phyloP scores from a whole-genome alignment of 2,113 vertebrate genomes.

The Brachionichthys hirsutus region DNA sequence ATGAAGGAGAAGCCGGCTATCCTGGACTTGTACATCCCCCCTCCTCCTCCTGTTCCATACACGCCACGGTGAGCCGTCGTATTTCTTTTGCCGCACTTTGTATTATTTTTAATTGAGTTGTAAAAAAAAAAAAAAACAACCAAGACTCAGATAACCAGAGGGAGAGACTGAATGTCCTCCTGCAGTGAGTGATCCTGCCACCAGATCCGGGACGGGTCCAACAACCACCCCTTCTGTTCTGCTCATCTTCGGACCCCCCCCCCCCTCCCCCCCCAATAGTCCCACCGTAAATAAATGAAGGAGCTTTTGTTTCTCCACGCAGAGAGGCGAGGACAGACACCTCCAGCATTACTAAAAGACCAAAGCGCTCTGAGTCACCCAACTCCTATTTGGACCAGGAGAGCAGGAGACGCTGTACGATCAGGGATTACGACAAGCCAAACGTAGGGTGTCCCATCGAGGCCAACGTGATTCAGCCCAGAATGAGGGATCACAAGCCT shows the following conservation, averaged over 20 bases:
- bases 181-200: slow-evolving; percentile 71
- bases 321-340: slow-evolving; percentile 82
- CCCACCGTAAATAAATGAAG: slow-evolving; percentile 5
- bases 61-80: slow-evolving; percentile 85
- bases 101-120: neutral
- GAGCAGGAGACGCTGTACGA: slow-evolving; percentile 81
- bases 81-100: slow-evolving; percentile 16
- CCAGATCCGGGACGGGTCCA: neutral
- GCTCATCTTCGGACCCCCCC: slow-evolving; percentile 38
- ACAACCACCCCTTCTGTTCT: slow-evolving; percentile 28
- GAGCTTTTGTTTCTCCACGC: slow-evolving; percentile 34
- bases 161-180: slow-evolving; percentile 78
- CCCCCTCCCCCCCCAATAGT: slow-evolving; percentile 41
- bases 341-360: slow-evolving; percentile 78
- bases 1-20: slow-evolving; percentile 95
- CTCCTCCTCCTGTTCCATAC: slow-evolving; percentile 90
- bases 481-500: slow-evolving; percentile 85
- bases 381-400: slow-evolving; percentile 93
- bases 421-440: slow-evolving; percentile 82
- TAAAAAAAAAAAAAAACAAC: neutral
- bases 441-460: slow-evolving; percentile 79
- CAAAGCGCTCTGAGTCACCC: slow-evolving; percentile 89
- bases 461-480: slow-evolving; percentile 80
- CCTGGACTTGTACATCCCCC: slow-evolving; percentile 93
- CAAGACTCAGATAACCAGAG: neutral